Evolutionary conservation across 2,888 invertebrate genomes (phyloP).

Genomic region (Gastracanthus pulcherrimus): DNA sequence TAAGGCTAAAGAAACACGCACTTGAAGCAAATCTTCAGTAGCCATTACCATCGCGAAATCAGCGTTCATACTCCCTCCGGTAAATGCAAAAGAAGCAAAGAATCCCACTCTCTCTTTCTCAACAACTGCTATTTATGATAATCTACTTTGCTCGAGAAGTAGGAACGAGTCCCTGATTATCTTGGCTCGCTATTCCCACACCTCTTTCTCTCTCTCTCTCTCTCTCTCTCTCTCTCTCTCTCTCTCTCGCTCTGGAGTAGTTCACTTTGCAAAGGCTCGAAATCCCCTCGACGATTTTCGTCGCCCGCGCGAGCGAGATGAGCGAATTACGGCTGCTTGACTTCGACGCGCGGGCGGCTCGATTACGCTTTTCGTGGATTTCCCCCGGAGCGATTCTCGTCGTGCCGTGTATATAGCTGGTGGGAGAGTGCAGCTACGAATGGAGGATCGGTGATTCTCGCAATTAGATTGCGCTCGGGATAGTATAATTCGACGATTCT

Average conservation of each 20-base stretch:
- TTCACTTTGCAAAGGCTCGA: constrained; percentile 20
- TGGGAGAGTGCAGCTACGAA: neutral
- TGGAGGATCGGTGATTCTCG: neutral
- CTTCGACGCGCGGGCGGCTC: neutral
- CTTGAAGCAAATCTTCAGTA: no score
- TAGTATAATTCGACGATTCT: no score
- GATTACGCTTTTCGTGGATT: constrained; percentile 23
- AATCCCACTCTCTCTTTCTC: neutral
- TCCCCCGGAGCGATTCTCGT: neutral
- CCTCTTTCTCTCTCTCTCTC: neutral
- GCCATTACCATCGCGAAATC: neutral
- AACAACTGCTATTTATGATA: constrained; percentile 37
- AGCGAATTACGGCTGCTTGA: constrained; percentile 31
- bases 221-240: neutral
- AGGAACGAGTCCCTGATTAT: constrained; percentile 41
- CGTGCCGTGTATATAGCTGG: no score
- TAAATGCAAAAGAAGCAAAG: neutral
- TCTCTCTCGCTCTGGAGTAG: neutral
- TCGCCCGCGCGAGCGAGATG: neutral
- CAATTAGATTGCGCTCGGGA: no score
- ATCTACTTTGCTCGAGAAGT: constrained; percentile 23
- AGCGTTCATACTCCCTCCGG: neutral
- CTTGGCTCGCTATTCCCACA: constrained; percentile 31
- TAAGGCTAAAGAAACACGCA: no score
- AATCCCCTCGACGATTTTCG: constrained; percentile 36